These are phyloP conservation scores for Sylvietta virens DNA, from an alignment of 2,113 vertebrate genomes.

Conservation along the genomic window DNA sequence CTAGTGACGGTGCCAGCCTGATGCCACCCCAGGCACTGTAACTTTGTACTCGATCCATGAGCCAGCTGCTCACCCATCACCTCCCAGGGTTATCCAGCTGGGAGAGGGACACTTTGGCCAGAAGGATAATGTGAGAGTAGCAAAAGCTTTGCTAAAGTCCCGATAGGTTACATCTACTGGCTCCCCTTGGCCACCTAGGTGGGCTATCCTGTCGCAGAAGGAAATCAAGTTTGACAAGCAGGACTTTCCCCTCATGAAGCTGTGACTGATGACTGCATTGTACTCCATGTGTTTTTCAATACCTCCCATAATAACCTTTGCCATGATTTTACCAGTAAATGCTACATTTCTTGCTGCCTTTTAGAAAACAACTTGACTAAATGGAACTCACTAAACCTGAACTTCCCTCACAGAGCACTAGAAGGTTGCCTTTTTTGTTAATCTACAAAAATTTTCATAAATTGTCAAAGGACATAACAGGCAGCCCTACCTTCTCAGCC, in stretches of 20 bases:
- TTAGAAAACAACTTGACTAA: background rate
- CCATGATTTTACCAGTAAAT: background rate
- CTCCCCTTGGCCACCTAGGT: background rate
- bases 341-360: background rate
- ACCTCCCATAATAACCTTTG: background rate
- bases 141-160: background rate
- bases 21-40: background rate
- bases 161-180: background rate
- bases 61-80: background rate
- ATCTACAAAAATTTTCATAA: background rate
- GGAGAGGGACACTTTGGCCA: background rate
- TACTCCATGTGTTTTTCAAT: background rate
- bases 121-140: background rate
- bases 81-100: background rate
- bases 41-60: fast-evolving
- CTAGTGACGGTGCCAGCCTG: background rate
- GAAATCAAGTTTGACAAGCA: background rate
- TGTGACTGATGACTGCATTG: background rate
- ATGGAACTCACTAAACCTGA: background rate
- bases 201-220: background rate
- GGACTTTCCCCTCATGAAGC: background rate
- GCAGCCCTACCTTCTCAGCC: background rate
- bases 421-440: background rate
- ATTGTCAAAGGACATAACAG: background rate
- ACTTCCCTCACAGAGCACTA: background rate